These are phyloP conservation scores for Ctenomys sociabilis DNA, from an alignment of 2,113 vertebrate genomes.

Conservation along the genomic window DNA sequence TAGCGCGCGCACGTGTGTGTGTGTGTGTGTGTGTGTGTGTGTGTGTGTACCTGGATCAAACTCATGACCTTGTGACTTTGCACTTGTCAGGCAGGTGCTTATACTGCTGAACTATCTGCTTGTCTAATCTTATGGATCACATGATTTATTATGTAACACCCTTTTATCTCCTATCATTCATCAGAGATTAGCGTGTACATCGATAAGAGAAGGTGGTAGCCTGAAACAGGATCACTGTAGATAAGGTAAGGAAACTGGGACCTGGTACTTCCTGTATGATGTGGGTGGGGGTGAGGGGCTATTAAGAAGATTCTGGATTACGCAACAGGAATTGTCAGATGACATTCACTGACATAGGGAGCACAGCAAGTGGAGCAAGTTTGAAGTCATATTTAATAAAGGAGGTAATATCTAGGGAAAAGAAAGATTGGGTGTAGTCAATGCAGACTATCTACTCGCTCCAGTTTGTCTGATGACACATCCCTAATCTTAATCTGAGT, in stretches of 20 bases:
- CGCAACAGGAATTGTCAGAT: neutral
- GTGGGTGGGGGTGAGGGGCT: neutral
- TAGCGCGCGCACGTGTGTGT: neutral
- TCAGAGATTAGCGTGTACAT: neutral
- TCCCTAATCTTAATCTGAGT: slow-evolving; percentile 57
- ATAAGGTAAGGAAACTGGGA: neutral
- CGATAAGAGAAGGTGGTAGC: neutral
- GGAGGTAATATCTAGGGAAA: slow-evolving; percentile 13
- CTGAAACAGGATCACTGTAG: neutral
- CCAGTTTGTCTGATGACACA: slow-evolving; percentile 18
- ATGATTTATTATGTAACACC: neutral
- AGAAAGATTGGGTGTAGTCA: slow-evolving; percentile 27
- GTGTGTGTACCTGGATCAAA: no score
- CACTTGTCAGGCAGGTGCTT: no score
- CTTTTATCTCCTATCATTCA: neutral
- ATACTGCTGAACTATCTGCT: no score
- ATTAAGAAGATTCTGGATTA: neutral
- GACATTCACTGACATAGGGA: neutral
- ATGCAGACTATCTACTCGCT: slow-evolving; percentile 5
- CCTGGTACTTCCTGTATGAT: neutral
- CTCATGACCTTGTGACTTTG: no score
- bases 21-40: no score
- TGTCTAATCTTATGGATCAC: neutral
- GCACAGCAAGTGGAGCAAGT: neutral
- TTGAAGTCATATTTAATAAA: slow-evolving; percentile 20